Evolutionary conservation across 2,113 vertebrate species (phyloP), one percentile per base, ranked within the genome.

Genomic region (Clupea harengus): DNA sequence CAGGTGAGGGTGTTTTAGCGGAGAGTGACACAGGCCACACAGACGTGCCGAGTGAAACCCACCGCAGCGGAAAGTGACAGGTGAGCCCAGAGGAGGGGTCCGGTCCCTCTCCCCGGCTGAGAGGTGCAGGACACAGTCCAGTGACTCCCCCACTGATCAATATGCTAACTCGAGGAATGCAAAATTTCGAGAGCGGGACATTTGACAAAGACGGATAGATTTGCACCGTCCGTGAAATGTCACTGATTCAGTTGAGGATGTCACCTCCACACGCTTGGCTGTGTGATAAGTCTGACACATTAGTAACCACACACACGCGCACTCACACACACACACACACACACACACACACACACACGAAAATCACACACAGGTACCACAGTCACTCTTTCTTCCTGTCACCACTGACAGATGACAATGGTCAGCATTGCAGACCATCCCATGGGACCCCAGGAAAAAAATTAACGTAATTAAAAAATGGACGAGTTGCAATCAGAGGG

Each of bases 161-260:
- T 96, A 96, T 95, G 95, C 94, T 96, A 96, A 96, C 94, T 94
- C 90, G 85, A 88, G 90, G 92, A 95, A 95, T 95, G 94, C 94
- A 93, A 93, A 95, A 95, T 94, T 94, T 92, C 80, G 60, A 54
- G 83, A 28, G 83, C 90, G 87, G 83, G 91, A 89, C 84, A 90
- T 90, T 91, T 95, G 94, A 95, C 95, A 95, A 94, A 95, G 95
- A 95, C 91, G 94, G 95, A 95, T 96, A 95, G 95, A 96, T 96
- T 95, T 93, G 93, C 94, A 94, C 93, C 94, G 93, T 95, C 95
- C 94, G 94, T 95, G 94, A 96, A 96, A 95, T 96, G 95, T 96
- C 95, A 96, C 93, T 92, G 95, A 95, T 95, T 95, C 95, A 95
- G 95, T 94, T 93, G 95, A 95, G 94, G 94, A 93, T 95, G 95